Percentiles rank a stretch among this genome's conserved stretches.
Evolutionary conservation across 2,888 invertebrate species (phyloP).

Genomic region (Macaria notata): DNA sequence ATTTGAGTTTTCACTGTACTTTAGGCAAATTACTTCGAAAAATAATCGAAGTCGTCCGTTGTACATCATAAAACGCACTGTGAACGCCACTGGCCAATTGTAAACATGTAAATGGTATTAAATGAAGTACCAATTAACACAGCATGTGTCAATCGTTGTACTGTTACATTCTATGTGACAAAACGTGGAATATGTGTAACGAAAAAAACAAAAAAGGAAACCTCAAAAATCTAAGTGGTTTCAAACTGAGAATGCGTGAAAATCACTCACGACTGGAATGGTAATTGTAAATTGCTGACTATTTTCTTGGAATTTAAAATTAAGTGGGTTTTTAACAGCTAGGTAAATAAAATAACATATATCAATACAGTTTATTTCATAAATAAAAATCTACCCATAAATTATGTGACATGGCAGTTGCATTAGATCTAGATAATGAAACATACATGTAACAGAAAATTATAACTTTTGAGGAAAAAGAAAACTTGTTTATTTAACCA

Average conservation of each 20-base stretch:
- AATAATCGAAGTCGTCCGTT: slow-evolving; percentile 46
- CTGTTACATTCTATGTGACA: slow-evolving; percentile 56
- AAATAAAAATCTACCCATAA: too few relatives aligned
- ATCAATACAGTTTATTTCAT: too few relatives aligned
- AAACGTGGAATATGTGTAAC: slow-evolving; percentile 30
- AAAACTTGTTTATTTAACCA: too few relatives aligned
- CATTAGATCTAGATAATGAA: too few relatives aligned
- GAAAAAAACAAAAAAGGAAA: slow-evolving; percentile 52
- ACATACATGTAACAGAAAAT: too few relatives aligned
- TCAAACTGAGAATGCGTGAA: slow-evolving; percentile 20
- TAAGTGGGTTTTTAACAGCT: too few relatives aligned
- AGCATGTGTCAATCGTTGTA: slow-evolving; percentile 61
- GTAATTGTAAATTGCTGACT: neutral
- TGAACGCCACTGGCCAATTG: slow-evolving; percentile 41
- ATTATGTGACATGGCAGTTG: too few relatives aligned
- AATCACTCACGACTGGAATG: slow-evolving; percentile 15
- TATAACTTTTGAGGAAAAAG: too few relatives aligned
- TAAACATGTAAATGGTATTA: slow-evolving; percentile 50
- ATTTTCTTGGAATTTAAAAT: neutral
- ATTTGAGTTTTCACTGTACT: neutral
- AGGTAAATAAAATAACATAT: too few relatives aligned
- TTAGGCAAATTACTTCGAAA: slow-evolving; percentile 14
- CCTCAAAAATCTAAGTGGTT: slow-evolving; percentile 26
- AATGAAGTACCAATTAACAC: slow-evolving; percentile 73
- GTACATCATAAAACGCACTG: slow-evolving; percentile 59